Evolutionary conservation across 2,888 invertebrate genomes (phyloP).

Genomic region (Fabriciana adippe): DNA sequence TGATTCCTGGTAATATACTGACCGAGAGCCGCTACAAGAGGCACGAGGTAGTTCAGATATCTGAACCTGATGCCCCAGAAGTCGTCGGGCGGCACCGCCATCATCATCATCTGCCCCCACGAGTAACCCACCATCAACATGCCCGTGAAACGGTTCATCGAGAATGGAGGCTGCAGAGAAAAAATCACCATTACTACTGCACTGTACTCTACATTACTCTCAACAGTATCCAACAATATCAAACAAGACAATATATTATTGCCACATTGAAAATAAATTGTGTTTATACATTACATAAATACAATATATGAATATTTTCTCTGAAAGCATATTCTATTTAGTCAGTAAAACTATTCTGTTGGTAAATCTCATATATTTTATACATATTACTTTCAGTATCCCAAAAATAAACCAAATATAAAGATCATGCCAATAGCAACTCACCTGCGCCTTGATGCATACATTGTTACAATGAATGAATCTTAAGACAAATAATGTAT

Average conservation of each 20-base stretch:
- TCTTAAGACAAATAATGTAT: conserved; percentile 2
- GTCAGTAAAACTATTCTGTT: too few relatives aligned
- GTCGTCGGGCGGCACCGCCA: conserved; percentile 90
- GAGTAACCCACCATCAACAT: conserved; percentile 90
- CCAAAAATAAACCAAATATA: too few relatives aligned
- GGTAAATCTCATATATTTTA: too few relatives aligned
- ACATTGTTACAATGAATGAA: background rate
- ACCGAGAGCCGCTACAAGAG: conserved; percentile 88
- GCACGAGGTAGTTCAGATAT: conserved; percentile 87
- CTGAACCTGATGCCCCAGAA: conserved; percentile 87
- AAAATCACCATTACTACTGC: conserved; percentile 40
- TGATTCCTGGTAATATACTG: conserved; percentile 46
- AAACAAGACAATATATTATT: too few relatives aligned
- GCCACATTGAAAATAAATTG: too few relatives aligned
- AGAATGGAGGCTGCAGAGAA: conserved; percentile 88
- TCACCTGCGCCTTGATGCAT: background rate
- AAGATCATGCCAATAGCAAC: background rate
- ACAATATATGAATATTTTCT: too few relatives aligned
- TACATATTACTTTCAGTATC: too few relatives aligned
- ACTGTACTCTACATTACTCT: background rate
- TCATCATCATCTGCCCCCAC: conserved; percentile 88
- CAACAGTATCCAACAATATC: too few relatives aligned
- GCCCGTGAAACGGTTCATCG: conserved; percentile 88
- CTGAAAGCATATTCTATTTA: too few relatives aligned
- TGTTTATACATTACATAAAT: too few relatives aligned